Base-by-base conservation (phyloP, 2,888 invertebrate genomes). In the Volucella inflata region DNA sequence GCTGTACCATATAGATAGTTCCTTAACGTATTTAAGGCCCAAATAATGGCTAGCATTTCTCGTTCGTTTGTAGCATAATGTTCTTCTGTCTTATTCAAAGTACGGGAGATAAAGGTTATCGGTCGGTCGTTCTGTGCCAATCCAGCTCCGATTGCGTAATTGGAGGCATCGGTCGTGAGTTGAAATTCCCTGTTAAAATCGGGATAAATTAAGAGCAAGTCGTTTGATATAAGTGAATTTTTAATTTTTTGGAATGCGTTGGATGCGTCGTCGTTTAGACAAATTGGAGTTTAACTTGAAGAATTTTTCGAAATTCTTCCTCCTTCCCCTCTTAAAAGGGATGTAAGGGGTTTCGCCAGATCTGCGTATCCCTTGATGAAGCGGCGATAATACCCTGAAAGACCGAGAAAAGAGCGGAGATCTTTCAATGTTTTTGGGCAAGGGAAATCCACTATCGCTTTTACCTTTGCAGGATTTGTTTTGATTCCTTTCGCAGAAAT, bases 121-220 rank as follows among this genome's bases (percentile, higher is more conserved):
- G 85, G 79, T 46, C 60, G 62, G 11, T 44, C 44, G 11, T 71
- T 57, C 71, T 81, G 81, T 2, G 57, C 60, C 10, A 87, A 42
- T 0, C 81, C 83, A 14, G 79, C 83, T 9, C 77, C 83, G 8
- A 85, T 11, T 2, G 76, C 77, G 36, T 62, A 81, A 9, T 84
- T 60, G 0, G 79, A 87, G 0, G 85, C 82, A 14, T 87, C 82
- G 4, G 82, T 85, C 2, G 77, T 77, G 0, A 82, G 67, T 8
- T 75, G 42, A 53, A 87, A 80, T n/a, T 74, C 65, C 60, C 76
- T 87, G 1, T 55, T 48, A 38, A 77, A 87, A 42, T 87, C 74
- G 12, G 83, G 87, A 40, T 72, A 72, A 1, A 80, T 21, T 10
- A 87, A 38, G 14, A 71, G 14, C 1, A 64, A 3, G 2, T 78